phyloP scores from a whole-genome alignment of 2,888 invertebrate genomes.

The Hypolimnas misippus region DNA sequence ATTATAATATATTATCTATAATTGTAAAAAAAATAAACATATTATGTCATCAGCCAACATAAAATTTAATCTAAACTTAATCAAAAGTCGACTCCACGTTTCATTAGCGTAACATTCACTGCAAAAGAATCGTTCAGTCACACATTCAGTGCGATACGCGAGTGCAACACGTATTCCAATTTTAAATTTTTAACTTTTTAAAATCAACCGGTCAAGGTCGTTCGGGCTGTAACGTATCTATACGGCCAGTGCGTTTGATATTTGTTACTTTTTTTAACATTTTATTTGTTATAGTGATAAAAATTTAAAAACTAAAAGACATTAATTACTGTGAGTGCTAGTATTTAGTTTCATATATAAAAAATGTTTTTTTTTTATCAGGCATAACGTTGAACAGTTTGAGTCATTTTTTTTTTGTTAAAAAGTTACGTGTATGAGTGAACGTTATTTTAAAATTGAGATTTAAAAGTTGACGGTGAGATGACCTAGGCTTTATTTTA shows the following conservation, averaged over 20 bases:
- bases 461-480: constrained; percentile 1
- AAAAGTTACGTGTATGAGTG: not conserved
- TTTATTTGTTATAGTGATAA: no score
- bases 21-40: no score
- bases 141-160: constrained; percentile 39
- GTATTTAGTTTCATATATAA: no score
- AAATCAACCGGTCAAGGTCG: constrained; percentile 27
- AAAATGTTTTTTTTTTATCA: no score
- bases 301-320: not conserved
- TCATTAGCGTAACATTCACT: not conserved
- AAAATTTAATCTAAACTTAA: no score
- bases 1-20: no score
- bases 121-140: not conserved
- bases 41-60: no score
- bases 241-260: constrained; percentile 5
- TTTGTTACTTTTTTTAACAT: not conserved
- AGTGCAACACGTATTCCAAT: constrained; percentile 41
- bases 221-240: constrained; percentile 14
- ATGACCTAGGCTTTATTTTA: constrained; percentile 31
- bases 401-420: not conserved
- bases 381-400: not conserved
- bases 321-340: no score
- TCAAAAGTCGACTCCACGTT: not conserved
- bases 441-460: not conserved
- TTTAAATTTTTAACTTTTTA: constrained; percentile 26